Evolutionary conservation across 35 echinoderm and acorn worm genomes (phyloP).

Genomic region (Amphiura filiformis): DNA sequence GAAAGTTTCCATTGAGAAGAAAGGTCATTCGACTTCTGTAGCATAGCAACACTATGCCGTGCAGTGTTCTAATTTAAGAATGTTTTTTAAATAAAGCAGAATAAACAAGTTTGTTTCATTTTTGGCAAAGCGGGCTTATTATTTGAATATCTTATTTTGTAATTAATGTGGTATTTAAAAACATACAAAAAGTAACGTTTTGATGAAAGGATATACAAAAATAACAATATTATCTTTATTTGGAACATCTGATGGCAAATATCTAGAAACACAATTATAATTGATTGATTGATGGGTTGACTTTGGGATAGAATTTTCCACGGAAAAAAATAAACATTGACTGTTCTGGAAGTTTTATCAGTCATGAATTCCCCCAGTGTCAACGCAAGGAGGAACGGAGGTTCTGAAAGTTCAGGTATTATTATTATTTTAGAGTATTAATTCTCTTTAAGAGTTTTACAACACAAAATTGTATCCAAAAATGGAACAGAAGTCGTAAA

Average conservation of each 20-base stretch:
- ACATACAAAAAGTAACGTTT: not conserved
- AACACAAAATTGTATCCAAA: no score
- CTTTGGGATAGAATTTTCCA: no score
- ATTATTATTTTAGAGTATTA: not conserved
- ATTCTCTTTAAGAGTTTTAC: no score
- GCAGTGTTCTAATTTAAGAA: not conserved
- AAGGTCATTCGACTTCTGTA: no score
- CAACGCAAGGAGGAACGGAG: not conserved
- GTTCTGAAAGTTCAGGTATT: not conserved
- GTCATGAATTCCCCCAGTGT: not conserved
- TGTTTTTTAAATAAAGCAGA: not conserved
- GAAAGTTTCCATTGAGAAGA: no score
- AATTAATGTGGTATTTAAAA: not conserved
- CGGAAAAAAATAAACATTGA: not conserved
- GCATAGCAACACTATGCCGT: not conserved
- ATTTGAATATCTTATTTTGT: no score
- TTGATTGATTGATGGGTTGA: no score
- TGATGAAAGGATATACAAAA: not conserved
- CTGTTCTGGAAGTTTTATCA: not conserved
- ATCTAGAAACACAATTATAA: not conserved
- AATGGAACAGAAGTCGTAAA: not conserved
- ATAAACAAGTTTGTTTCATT: no score
- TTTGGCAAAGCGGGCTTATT: no score
- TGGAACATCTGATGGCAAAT: not conserved
- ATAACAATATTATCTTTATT: not conserved